Conservation (phyloP, 2,797 vertebrate genomes). For the Hafferia zeledoni region DNA sequence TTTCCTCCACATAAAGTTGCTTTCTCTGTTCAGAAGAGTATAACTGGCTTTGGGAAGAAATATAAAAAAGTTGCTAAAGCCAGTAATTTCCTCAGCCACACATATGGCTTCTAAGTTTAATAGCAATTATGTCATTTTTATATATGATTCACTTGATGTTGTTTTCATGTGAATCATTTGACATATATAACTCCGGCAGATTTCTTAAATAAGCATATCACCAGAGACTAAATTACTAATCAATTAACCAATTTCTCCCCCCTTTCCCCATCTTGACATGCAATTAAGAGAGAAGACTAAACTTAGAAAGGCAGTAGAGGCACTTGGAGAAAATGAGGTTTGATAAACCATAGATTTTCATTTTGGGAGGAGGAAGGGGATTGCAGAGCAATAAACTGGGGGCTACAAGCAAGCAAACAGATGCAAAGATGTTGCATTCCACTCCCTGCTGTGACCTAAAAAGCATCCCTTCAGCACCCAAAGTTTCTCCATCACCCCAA, state of each 20-base stretch:
- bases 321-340: conserved; percentile 18
- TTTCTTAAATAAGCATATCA: conserved; percentile 68
- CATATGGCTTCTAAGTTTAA: conserved; percentile 73
- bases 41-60: conserved; percentile 60
- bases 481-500: background rate
- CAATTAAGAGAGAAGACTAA: conserved; percentile 40
- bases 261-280: background rate
- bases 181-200: conserved; percentile 65
- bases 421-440: rapidly evolving
- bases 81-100: conserved; percentile 64
- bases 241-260: conserved; percentile 48
- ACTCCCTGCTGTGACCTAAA: background rate
- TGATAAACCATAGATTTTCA: background rate
- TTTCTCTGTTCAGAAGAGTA: conserved; percentile 59
- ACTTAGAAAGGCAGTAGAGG: conserved; percentile 29
- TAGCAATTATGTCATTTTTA: conserved; percentile 69
- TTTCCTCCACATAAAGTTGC: conserved; percentile 63
- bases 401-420: background rate
- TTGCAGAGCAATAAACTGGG: background rate
- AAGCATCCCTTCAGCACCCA: background rate
- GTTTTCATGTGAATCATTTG: conserved; percentile 70
- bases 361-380: background rate
- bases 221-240: conserved; percentile 62
- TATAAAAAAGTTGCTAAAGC: conserved; percentile 57
- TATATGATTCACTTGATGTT: conserved; percentile 68